These are phyloP conservation scores for Nautilus pompilius DNA, from an alignment of 1,140 invertebrate species.

Conservation along the genomic window DNA sequence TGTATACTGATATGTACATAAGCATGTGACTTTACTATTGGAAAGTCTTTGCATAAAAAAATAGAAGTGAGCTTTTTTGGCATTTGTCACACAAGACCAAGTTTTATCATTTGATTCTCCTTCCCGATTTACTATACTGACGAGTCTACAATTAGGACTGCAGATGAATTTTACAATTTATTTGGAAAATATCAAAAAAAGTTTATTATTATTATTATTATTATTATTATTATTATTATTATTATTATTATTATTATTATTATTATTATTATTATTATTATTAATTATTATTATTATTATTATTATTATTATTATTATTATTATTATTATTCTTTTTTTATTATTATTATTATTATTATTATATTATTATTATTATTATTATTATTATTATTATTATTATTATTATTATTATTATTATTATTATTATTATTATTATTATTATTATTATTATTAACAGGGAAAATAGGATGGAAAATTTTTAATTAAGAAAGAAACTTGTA, in stretches of 20 bases:
- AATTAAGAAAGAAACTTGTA: no score
- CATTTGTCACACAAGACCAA: no score
- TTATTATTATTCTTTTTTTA: conserved; percentile 1
- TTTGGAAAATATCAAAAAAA: no score
- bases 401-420: conserved; percentile 2
- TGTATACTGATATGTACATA: no score
- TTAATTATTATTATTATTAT: neutral
- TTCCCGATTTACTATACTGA: no score
- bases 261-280: conserved; percentile 1
- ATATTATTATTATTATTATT: conserved; percentile 9
- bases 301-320: conserved; percentile 7
- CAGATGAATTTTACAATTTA: no score
- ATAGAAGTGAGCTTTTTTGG: no score
- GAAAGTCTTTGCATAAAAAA: no score
- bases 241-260: conserved; percentile 5
- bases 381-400: conserved; percentile 9
- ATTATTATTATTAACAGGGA: no score
- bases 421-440: conserved; percentile 7
- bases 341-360: conserved; percentile 8
- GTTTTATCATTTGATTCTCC: no score
- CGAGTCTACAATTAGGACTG: neutral
- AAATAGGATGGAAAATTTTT: no score
- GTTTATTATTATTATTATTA: neutral
- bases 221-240: conserved; percentile 4
- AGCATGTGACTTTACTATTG: no score